Conservation (phyloP, 2,113 vertebrate species). For the Verasper variegatus region DNA sequence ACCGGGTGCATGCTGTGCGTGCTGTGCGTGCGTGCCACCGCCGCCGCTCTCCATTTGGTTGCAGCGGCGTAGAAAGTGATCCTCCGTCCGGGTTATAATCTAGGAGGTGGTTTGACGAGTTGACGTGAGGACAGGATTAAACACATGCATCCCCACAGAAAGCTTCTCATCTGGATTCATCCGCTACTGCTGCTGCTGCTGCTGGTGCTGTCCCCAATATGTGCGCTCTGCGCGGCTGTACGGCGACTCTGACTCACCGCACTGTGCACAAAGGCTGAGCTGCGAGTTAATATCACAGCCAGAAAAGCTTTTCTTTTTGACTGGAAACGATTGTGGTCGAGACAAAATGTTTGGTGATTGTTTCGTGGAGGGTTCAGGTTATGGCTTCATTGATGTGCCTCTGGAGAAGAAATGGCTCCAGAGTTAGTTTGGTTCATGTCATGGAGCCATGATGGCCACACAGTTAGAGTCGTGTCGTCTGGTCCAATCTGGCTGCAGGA, state of each 20-base stretch:
- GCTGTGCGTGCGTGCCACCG: background rate
- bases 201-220: conserved; percentile 47
- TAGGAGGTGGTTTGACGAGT: conserved; percentile 44
- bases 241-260: conserved; percentile 39
- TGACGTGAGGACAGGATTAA: conserved; percentile 64
- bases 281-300: conserved; percentile 38
- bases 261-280: conserved; percentile 28
- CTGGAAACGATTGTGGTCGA: conserved; percentile 2
- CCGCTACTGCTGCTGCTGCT: conserved; percentile 18
- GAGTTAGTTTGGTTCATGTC: background rate
- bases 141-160: conserved; percentile 45
- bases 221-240: conserved; percentile 30
- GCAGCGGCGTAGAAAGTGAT: background rate
- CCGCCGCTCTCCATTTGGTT: background rate
- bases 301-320: background rate
- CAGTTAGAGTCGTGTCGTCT: background rate
- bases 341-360: background rate
- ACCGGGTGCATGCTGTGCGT: too few species aligned
- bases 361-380: too few species aligned
- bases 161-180: conserved; percentile 67
- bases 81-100: conserved; percentile 31
- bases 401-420: conserved; percentile 1
- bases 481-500: background rate
- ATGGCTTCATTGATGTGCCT: too few species aligned
- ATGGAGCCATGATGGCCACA: background rate